Conservation (phyloP, 30 jellyfish, hydroid and myxozoan species). For the Clytia hemisphaerica region DNA sequence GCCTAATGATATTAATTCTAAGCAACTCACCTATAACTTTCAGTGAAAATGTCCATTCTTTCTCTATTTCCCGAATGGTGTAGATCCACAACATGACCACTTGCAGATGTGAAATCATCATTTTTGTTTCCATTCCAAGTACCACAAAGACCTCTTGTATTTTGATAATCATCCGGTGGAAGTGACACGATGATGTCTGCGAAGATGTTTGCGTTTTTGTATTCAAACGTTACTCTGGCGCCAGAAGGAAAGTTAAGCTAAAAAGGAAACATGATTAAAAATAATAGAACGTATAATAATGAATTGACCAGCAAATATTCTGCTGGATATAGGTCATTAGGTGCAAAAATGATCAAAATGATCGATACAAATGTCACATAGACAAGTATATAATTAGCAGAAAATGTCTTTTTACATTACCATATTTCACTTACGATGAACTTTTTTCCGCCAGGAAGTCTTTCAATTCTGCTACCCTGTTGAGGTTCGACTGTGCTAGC, state of each 20-base stretch:
- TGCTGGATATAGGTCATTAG: not conserved
- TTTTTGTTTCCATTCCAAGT: conserved; percentile 16
- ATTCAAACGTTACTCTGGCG: not conserved
- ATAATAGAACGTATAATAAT: not conserved
- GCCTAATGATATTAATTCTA: not conserved
- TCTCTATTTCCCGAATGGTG: conserved; percentile 3
- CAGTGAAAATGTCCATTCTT: too few species aligned
- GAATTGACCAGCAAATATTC: not conserved
- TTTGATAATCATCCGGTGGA: conserved; percentile 23
- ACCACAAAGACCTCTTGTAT: conserved; percentile 58
- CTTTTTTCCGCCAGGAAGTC: conserved; percentile 21
- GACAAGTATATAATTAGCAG: not conserved
- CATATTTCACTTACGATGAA: conserved; percentile 32
- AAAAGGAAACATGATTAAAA: not conserved
- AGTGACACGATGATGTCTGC: conserved; percentile 33
- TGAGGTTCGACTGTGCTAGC: too few species aligned
- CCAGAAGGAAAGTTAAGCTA: conserved; percentile 50
- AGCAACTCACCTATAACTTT: conserved; percentile 46
- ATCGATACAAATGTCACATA: not conserved
- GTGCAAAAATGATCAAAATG: not conserved
- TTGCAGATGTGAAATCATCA: conserved; percentile 27
- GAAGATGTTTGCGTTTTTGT: not conserved
- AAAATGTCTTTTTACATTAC: too few species aligned
- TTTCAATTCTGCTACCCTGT: conserved; percentile 9
- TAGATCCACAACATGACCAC: conserved; percentile 4